These are phyloP conservation scores for Odontamblyopus lacepedii DNA, from an alignment of 2,797 vertebrate genomes.

Conservation along the genomic window DNA sequence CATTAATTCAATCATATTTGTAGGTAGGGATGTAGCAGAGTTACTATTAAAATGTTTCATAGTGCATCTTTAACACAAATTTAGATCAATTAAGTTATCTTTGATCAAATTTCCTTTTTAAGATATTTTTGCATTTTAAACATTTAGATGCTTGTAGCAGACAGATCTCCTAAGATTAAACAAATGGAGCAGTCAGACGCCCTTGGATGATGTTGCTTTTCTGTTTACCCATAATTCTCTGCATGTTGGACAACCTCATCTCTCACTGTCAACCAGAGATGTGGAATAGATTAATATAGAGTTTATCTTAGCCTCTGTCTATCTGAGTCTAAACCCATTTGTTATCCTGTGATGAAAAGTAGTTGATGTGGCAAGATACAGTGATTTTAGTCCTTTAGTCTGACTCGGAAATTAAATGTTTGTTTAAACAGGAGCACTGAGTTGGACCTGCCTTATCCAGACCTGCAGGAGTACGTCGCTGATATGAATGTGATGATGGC, in stretches of 20 bases:
- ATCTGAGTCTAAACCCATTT: neutral
- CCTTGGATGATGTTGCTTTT: neutral
- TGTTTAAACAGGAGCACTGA: constrained; percentile 77
- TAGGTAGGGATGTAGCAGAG: too few species aligned
- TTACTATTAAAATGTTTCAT: neutral
- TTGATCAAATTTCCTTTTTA: neutral
- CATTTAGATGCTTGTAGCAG: neutral
- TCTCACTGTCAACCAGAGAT: neutral
- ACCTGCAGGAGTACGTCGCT: constrained; percentile 91
- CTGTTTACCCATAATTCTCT: constrained; percentile 1
- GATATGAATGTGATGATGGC: constrained; percentile 98
- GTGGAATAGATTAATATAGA: neutral
- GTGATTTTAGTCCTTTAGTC: neutral
- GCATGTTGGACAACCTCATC: neutral
- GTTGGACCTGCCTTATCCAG: constrained; percentile 89
- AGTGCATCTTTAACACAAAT: neutral
- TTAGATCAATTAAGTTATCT: neutral
- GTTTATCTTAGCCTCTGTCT: neutral
- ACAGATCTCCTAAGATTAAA: neutral
- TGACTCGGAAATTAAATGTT: neutral
- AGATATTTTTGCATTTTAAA: neutral
- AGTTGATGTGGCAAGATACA: neutral
- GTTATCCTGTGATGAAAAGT: neutral
- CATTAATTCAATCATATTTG: too few species aligned
- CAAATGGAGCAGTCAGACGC: neutral